Base-by-base conservation (phyloP, 2,797 vertebrate genomes). In the Micromesistius poutassou region DNA sequence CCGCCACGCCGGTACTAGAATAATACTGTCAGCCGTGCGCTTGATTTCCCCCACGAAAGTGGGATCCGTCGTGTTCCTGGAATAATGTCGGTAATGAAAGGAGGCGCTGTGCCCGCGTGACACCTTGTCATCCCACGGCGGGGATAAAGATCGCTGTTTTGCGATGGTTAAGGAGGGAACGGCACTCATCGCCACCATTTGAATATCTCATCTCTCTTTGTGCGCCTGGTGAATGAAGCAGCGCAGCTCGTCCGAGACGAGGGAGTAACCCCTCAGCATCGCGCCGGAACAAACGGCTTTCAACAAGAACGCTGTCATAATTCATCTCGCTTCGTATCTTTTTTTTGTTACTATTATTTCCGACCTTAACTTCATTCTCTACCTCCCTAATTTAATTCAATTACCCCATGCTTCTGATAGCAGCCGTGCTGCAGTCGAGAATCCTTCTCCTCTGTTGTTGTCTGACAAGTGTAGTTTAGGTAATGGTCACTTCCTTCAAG, bases 401-500 rank as follows among this genome's bases (percentile, higher is more conserved):
- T 89, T 86, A 87, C 81, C 80, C 76, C 71, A 85, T 89, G 87
- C 89, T 89, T 94, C 91, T 93, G 88, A 93, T 87, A 84, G 87
- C 85, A 80, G 78, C 81, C 90, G 89, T 91, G 55, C 22, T 2
- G 76, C 86, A 74, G 73, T 36, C 76, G 83, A n/a, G 85, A 87
- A 87, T 91, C 80, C 84, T 81, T 73, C 80, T 84, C 74, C 79
- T 50, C 72, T 55, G 83, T 78, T 82, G 84, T 94, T 94, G 93
- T 91, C 81, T 86, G 84, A 89, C 87, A 93, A 91, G 90, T 90
- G 87, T 93, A 93, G 93, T 94, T 94, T 91, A 92, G 89, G 83
- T 95, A 96, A 95, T 96, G 91, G 92, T 91, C 91, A 89, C 85
- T 93, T 91, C 89, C 93, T 94, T 92, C 79, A 89, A 88, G 89